Evolutionary conservation across 2,113 vertebrate species (phyloP).

Genomic region (Nothoprocta perdicaria): DNA sequence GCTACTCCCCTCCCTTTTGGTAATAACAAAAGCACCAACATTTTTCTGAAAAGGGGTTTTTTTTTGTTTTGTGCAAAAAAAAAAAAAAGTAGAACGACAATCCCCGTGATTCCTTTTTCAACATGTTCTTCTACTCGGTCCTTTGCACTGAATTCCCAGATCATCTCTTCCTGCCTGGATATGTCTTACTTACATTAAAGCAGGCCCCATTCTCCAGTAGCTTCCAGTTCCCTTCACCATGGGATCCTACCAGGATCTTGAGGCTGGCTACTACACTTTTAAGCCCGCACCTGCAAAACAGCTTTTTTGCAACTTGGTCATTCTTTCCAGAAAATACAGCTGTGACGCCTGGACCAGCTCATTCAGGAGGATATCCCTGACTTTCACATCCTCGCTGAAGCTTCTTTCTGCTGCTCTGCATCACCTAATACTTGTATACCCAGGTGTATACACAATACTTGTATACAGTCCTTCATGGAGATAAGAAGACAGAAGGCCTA

Average conservation of each 20-base stretch:
- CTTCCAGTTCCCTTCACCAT: not conserved
- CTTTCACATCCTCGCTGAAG: not conserved
- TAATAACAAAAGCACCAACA: not conserved
- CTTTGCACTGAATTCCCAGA: not conserved
- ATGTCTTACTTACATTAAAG: not conserved
- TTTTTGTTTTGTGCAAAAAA: not conserved
- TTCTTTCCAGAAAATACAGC: not conserved
- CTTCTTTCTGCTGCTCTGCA: not conserved
- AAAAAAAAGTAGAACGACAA: not conserved
- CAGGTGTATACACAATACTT: not conserved
- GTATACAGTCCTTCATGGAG: not conserved
- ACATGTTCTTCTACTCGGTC: not conserved
- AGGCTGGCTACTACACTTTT: not conserved
- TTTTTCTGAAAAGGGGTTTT: not conserved
- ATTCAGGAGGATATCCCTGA: not conserved
- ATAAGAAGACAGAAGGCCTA: not conserved
- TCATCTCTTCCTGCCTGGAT: not conserved
- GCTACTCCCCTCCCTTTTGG: not conserved
- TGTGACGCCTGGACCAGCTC: not conserved
- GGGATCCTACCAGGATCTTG: rapidly evolving
- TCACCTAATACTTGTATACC: not conserved
- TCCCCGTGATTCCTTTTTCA: not conserved
- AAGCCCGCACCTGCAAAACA: not conserved
- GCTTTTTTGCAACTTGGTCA: not conserved
- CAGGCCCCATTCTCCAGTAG: not conserved